phyloP scores from a whole-genome alignment of 1,140 invertebrate species.

The Scaptodrosophila lebanonensis region DNA sequence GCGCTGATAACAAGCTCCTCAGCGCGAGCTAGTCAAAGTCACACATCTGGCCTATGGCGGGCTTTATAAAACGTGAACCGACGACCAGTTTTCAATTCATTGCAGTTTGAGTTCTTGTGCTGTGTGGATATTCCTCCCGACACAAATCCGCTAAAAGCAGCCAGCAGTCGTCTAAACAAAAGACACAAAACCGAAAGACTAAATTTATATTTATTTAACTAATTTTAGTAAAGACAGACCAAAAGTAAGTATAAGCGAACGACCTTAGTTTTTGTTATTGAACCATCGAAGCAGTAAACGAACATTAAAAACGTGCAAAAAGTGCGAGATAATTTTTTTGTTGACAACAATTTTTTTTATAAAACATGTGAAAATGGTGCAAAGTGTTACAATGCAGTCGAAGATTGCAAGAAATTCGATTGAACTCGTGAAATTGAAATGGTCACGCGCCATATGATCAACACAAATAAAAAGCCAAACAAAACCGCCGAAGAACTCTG shows the following conservation, averaged over 20 bases:
- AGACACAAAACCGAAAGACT: constrained; percentile 73
- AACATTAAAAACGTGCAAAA: constrained; percentile 7
- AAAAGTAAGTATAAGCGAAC: constrained; percentile 66
- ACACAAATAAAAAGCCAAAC: too few relatives aligned
- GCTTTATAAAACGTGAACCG: constrained; percentile 66
- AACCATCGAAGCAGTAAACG: not conserved
- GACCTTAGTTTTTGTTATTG: constrained; percentile 1
- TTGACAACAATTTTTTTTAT: constrained; percentile 19
- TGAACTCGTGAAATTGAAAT: too few relatives aligned
- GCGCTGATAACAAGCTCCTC: constrained; percentile 49
- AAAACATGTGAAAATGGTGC: constrained; percentile 25
- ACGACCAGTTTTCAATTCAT: constrained; percentile 76
- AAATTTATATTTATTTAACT: constrained; percentile 76
- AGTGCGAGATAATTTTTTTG: constrained; percentile 14
- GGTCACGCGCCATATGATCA: too few relatives aligned
- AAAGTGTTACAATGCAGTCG: constrained; percentile 18
- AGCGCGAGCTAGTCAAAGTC: constrained; percentile 26
- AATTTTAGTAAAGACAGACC: constrained; percentile 74
- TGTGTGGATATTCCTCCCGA: constrained; percentile 70
- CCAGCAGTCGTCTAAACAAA: constrained; percentile 61
- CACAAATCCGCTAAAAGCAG: constrained; percentile 62
- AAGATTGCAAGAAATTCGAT: too few relatives aligned
- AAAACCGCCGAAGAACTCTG: too few relatives aligned
- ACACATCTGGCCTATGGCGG: constrained; percentile 35
- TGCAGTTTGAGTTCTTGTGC: constrained; percentile 77